phyloP scores from a whole-genome alignment of 2,113 vertebrate genomes.

The Arvicanthis niloticus region DNA sequence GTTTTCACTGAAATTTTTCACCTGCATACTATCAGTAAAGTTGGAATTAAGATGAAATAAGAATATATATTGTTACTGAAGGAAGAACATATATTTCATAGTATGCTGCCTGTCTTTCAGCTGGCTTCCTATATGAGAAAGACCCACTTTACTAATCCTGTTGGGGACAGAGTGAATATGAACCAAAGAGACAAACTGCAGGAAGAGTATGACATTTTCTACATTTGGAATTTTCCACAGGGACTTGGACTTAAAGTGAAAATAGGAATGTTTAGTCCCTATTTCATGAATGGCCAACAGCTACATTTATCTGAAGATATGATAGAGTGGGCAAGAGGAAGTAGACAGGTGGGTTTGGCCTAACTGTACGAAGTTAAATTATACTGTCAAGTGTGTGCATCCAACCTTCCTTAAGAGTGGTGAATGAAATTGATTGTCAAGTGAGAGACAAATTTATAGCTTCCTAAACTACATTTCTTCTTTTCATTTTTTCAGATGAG shows the following conservation, averaged over 20 bases:
- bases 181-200: not conserved
- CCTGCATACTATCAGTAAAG: not conserved
- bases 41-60: not conserved
- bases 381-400: not conserved
- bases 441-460: not conserved
- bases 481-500: not conserved
- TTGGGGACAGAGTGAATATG: not conserved
- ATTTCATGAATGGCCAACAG: not conserved
- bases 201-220: not conserved
- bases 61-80: not conserved
- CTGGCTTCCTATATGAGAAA: not conserved
- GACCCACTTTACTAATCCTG: not conserved
- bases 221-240: not conserved
- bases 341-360: not conserved
- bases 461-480: not conserved
- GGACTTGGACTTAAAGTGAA: not conserved
- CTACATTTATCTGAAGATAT: not conserved
- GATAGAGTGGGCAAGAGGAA: not conserved
- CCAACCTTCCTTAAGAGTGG: not conserved
- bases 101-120: not conserved
- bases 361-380: not conserved
- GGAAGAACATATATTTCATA: not conserved
- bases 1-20: not conserved
- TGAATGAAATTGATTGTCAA: not conserved
- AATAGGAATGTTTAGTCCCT: not conserved